phyloP scores from a whole-genome alignment of 2,797 vertebrate genomes.

The Podarcis lilfordi region DNA sequence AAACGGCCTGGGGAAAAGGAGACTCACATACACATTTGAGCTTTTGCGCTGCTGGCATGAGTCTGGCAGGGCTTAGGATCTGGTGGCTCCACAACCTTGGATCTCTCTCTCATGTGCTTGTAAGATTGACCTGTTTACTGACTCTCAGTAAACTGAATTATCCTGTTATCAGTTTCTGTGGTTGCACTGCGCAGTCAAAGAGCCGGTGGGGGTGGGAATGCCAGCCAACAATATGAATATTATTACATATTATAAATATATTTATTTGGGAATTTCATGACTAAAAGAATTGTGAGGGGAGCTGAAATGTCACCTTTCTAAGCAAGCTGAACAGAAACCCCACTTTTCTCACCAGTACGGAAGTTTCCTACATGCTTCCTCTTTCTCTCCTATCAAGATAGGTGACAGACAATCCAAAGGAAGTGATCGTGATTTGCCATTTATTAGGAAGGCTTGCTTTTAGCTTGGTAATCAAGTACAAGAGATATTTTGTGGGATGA shows the following conservation, averaged over 20 bases:
- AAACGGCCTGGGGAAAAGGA: no score
- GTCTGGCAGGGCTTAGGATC: no score
- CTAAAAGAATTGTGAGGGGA: background rate
- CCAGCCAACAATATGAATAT: no score
- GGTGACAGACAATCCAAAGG: conserved; percentile 55
- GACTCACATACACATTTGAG: no score
- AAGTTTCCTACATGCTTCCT: conserved; percentile 37
- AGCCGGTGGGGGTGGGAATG: no score
- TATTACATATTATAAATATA: background rate
- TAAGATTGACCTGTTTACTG: no score
- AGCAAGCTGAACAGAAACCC: conserved; percentile 26
- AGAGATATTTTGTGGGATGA: conserved; percentile 59
- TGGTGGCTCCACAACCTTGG: no score
- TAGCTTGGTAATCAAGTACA: conserved; percentile 69
- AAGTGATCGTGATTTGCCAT: conserved; percentile 66
- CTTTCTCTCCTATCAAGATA: conserved; percentile 44
- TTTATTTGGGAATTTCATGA: background rate
- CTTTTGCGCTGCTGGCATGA: no score
- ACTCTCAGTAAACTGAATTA: no score
- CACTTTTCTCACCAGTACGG: conserved; percentile 39
- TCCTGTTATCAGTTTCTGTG: no score
- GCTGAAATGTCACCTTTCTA: background rate
- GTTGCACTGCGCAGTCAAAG: no score
- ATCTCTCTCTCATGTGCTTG: no score
- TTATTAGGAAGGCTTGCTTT: conserved; percentile 70